Percentiles rank a stretch among this genome's conserved stretches.
Conservation (phyloP, 2,797 vertebrate species). For the Nannoperca australis region DNA sequence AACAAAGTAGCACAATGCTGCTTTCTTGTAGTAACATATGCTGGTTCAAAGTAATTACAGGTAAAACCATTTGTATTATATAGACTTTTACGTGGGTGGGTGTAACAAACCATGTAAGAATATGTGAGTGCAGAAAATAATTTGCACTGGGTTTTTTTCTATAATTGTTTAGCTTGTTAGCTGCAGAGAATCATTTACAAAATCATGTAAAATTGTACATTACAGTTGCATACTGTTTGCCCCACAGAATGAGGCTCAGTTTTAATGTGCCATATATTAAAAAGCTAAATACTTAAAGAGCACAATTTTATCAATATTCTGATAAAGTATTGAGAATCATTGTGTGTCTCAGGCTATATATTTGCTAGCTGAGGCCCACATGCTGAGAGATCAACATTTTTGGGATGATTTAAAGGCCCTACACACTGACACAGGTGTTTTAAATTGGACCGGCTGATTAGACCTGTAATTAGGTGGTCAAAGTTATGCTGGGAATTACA, state of each 20-base stretch:
- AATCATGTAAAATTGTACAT: not conserved
- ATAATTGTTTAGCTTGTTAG: not conserved
- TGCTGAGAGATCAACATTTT: not conserved
- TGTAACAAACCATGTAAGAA: not conserved
- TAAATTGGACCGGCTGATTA: not conserved
- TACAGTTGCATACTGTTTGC: not conserved
- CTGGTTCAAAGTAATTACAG: not conserved
- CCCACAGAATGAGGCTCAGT: not conserved
- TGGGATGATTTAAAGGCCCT: too few relatives aligned
- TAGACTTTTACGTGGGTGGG: not conserved
- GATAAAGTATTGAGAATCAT: not conserved
- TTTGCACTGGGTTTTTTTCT: not conserved
- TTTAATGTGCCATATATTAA: not conserved
- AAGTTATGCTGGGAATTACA: not conserved
- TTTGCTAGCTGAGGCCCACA: not conserved
- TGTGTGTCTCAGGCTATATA: not conserved
- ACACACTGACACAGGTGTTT: not conserved
- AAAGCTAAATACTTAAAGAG: not conserved
- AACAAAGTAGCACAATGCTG: not conserved
- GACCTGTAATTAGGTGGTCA: not conserved
- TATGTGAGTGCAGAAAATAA: not conserved
- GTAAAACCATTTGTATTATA: not conserved
- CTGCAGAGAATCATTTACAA: not conserved
- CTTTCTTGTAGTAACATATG: not conserved
- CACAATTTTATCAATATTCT: not conserved